Base-by-base conservation (phyloP, 2,888 invertebrate genomes). In the Hoplodrina ambigua region DNA sequence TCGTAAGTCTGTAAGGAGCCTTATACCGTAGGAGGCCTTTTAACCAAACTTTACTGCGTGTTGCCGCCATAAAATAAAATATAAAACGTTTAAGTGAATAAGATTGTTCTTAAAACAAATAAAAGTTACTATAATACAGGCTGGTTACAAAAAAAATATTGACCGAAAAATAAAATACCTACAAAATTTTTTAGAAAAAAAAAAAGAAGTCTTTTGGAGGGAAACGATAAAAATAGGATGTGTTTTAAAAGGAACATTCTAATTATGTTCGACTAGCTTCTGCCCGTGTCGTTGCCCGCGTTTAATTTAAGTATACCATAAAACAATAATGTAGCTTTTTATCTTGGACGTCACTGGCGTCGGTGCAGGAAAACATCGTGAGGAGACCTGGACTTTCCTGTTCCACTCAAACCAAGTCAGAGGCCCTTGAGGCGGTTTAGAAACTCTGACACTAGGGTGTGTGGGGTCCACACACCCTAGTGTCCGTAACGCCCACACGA, bases 71-170 rank as follows among this genome's bases (percentile, higher is more conserved):
- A 88, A 90, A 89, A 81, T 75, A 70, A 75, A 75, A 62, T 82
- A 83, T 86, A 84, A 87, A 89, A 84, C 69, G 66, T 69, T 69
- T 75, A 80, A 79, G 75, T 85, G 77, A 88, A 86, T 87, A 85
- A 86, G 84, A 85, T 83, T 80, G 85, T 86, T 88, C 86, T 87
- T 84, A 59, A 61, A 57, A 75, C 69, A 69, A 75, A 80, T 59
- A 69, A 80, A 75, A 70, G 44, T 62, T 49, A 33, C 20, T 41
- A 37, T 8, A 37, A 8, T 63, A 46, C 53, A 64, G 56, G 37
- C 19, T n/a, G 53, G 58, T 37, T 56, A 25, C 2, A 25, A 25
- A 25, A 25, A 25, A 25, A 25, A 2, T 2, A 25, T 25, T 25
- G 25, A 2, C 2, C 17, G 46, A 4, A 13, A n/a, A 1, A 13